Percentiles rank a stretch among this genome's conserved stretches.
Conservation (phyloP, 2,113 vertebrate species). For the Upupa epops region DNA sequence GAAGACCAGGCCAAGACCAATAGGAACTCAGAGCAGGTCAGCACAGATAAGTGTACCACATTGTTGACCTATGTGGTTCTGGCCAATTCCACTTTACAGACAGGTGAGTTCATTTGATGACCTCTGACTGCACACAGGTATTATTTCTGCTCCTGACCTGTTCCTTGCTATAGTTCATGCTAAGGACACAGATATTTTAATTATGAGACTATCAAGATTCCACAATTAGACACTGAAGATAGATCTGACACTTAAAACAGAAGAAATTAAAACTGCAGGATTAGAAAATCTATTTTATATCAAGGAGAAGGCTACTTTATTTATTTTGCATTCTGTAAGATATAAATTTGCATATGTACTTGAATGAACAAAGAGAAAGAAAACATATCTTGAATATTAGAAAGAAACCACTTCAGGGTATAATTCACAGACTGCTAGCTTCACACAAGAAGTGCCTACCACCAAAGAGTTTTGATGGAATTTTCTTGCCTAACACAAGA, state of each 20-base stretch:
- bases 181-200: background rate
- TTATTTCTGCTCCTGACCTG: background rate
- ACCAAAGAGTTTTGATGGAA: background rate
- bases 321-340: background rate
- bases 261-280: background rate
- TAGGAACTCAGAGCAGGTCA: background rate
- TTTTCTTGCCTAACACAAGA: background rate
- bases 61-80: background rate
- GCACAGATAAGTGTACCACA: background rate
- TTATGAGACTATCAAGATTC: background rate
- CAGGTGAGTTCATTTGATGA: background rate
- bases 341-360: background rate
- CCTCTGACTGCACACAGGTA: rapidly evolving
- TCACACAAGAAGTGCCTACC: background rate
- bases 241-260: background rate
- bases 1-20: background rate
- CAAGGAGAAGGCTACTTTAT: background rate
- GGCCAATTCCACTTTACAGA: background rate
- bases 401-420: background rate
- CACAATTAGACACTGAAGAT: background rate
- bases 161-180: background rate
- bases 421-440: background rate
- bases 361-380: background rate
- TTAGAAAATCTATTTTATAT: background rate
- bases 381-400: background rate